Evolutionary conservation across 2,888 invertebrate species (phyloP), one percentile per base, ranked within the genome.

Genomic region (Tridacna gigas): DNA sequence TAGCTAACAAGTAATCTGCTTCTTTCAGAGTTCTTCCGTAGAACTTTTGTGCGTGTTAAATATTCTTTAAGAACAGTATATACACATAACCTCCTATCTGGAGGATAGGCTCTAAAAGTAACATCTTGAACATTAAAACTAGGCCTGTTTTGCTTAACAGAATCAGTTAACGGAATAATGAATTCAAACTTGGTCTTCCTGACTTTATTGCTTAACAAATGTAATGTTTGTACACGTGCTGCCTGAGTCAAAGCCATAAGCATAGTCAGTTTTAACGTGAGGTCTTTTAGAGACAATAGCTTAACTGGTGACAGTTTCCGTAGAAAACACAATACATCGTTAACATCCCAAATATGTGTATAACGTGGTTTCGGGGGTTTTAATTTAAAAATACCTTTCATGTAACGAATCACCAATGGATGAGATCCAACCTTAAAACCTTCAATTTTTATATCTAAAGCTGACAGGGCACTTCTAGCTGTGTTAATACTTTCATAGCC

Each of bases 221-320:
- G 74, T 22, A 84, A 25, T 22, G 82, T 74, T 56, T 85, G 81
- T 15, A 71, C 60, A 15, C 84, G 60, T 74, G 75, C 66, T 25
- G 76, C 84, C 51, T 75, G 63, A 18, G 48, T 74, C 37, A 85
- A 71, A 9, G 75, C 82, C 45, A 85, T 85, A 15, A 85, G 48
- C 85, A 85, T 85, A 18, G 66, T 76, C 26, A 82, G 63, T 65
- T 85, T 85, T 20, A 82, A 74, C 25, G 80, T 82, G 61, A 85
- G 60, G 69, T 69, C 73, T 25, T 78, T 78, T 47, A 78, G 45
- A 15, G 71, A 45, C 13, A 78, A 11, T 2, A 28, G 74, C 20
- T 65, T 45, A 5, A 65, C 79, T 20, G 74, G 74, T 61, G 63
- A 63, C 2, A 79, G n/a, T 45, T 65, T 79, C 20, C 73, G 18